Conservation (phyloP, 2,888 invertebrate genomes). For the Galeopsomyia nigrocyanea region DNA sequence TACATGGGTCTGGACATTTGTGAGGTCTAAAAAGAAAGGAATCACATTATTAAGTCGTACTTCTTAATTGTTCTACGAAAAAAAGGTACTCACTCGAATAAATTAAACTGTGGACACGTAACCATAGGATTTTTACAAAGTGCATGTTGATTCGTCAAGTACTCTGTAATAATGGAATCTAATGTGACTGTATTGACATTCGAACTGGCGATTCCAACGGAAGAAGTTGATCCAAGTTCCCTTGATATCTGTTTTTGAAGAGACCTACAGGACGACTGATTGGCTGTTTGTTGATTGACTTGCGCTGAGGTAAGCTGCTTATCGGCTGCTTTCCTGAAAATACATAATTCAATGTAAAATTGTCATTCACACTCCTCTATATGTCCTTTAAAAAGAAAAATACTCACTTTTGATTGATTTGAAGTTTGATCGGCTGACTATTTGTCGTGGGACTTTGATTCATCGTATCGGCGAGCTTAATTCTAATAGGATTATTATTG, state of each 20-base stretch:
- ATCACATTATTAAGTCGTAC: conserved; percentile 8
- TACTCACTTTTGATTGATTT: conserved; percentile 57
- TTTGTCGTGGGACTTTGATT: conserved; percentile 57
- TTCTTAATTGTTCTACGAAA: neutral
- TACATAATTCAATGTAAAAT: neutral
- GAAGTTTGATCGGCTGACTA: conserved; percentile 64
- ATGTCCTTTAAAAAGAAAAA: conserved; percentile 2
- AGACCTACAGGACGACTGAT: conserved; percentile 65
- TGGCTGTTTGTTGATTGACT: conserved; percentile 25
- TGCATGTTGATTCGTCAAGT: conserved; percentile 97
- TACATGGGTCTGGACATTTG: conserved; percentile 92
- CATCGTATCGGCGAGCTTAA: conserved; percentile 62
- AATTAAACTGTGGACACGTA: conserved; percentile 96
- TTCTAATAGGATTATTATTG: conserved; percentile 56
- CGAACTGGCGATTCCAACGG: conserved; percentile 59
- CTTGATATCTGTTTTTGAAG: conserved; percentile 72
- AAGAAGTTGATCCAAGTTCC: conserved; percentile 64
- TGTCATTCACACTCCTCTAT: neutral
- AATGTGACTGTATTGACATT: conserved; percentile 75
- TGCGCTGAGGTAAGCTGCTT: conserved; percentile 48
- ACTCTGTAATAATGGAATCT: conserved; percentile 95
- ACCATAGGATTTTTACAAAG: conserved; percentile 97
- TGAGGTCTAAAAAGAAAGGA: conserved; percentile 79
- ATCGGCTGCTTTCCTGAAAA: conserved; percentile 55
- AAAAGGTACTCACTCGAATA: conserved; percentile 80